Conservation (phyloP, 1,140 invertebrate species). For the Papilio dardanus region DNA sequence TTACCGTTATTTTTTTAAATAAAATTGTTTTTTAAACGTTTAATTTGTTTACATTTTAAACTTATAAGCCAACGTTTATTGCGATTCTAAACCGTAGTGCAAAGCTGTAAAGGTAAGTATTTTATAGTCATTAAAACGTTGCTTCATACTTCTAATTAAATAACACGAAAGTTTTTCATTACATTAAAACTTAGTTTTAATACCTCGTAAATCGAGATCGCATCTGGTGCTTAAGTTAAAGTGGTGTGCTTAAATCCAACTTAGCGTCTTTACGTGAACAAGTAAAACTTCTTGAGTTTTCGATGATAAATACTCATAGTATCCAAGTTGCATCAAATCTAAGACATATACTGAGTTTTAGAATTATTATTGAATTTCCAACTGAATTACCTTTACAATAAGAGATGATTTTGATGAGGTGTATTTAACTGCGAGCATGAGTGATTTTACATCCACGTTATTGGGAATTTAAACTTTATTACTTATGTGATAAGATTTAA, state of each 20-base stretch:
- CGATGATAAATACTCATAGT: conserved; percentile 22
- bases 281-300: conserved; percentile 18
- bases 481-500: conserved; percentile 54
- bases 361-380: conserved; percentile 12
- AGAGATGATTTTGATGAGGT: conserved; percentile 31
- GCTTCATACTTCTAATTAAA: not conserved
- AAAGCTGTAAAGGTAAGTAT: not conserved
- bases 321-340: conserved; percentile 34
- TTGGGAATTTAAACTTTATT: conserved; percentile 56
- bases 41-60: not conserved
- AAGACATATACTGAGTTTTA: not conserved
- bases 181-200: conserved; percentile 17
- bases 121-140: not conserved
- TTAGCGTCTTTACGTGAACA: conserved; percentile 17
- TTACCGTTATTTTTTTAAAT: too few relatives aligned
- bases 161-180: conserved; percentile 26
- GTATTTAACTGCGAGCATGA: conserved; percentile 45
- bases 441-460: conserved; percentile 56
- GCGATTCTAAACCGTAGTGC: not conserved
- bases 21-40: not conserved
- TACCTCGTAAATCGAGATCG: conserved; percentile 23
- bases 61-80: not conserved
- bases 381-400: conserved; percentile 23
- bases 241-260: conserved; percentile 26
- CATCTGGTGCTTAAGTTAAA: conserved; percentile 32